Evolutionary conservation across 2,888 invertebrate species (phyloP).

Genomic region (Nomada fucata): DNA sequence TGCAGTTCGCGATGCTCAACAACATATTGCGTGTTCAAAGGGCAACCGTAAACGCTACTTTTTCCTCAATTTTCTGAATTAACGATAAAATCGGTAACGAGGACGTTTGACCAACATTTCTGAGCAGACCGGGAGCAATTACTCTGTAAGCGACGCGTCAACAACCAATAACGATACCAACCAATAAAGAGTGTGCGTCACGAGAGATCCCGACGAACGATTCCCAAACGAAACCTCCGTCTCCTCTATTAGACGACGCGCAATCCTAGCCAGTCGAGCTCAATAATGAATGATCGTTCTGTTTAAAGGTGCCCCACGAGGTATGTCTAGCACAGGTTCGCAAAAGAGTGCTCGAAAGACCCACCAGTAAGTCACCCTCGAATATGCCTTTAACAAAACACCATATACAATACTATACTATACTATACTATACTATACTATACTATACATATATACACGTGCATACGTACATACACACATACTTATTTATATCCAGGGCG

Average conservation of each 20-base stretch:
- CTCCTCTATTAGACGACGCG: too few species aligned
- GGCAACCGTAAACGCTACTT: too few species aligned
- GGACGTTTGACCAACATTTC: too few species aligned
- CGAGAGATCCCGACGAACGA: not conserved
- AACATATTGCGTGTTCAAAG: too few species aligned
- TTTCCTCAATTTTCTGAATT: too few species aligned
- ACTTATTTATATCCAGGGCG: conserved; percentile 21
- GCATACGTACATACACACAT: conserved; percentile 28
- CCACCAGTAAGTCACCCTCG: conserved; percentile 82
- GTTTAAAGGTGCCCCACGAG: conserved; percentile 84
- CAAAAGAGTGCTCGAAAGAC: conserved; percentile 78
- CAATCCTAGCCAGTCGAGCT: conserved; percentile 13
- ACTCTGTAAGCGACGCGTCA: not conserved
- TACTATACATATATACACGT: conserved; percentile 18
- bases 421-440: conserved; percentile 41
- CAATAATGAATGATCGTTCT: conserved; percentile 79
- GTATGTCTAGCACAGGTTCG: conserved; percentile 83
- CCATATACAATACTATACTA: conserved; percentile 48
- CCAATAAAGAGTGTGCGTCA: not conserved
- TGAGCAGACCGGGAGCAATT: not conserved
- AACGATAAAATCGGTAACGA: too few species aligned
- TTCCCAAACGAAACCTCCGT: conserved; percentile 2
- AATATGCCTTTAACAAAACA: conserved; percentile 66
- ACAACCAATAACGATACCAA: conserved; percentile 9
- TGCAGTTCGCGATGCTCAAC: too few species aligned